These are phyloP conservation scores for Xenopus laevis DNA, from an alignment of 2,113 vertebrate genomes.

Conservation along the genomic window DNA sequence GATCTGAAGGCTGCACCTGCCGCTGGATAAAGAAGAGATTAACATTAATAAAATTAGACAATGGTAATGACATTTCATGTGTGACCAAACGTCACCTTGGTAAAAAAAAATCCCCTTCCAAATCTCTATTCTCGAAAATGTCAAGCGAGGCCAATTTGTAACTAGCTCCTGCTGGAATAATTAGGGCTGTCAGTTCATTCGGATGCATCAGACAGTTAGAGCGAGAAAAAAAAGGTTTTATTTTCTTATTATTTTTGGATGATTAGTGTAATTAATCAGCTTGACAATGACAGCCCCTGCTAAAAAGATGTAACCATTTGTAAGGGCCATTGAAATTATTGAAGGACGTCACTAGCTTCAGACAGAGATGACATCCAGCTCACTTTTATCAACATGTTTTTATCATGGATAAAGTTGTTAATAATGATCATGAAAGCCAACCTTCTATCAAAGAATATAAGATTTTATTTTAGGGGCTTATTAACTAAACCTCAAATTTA, in stretches of 20 bases:
- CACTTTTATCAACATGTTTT: neutral
- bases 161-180: conserved; percentile 5
- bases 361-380: neutral
- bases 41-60: conserved; percentile 10
- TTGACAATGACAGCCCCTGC: conserved; percentile 8
- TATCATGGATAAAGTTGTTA: neutral
- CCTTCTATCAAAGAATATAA: too few relatives aligned
- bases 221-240: neutral
- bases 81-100: neutral
- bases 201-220: neutral
- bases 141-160: conserved; percentile 13
- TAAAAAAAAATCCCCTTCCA: conserved; percentile 4
- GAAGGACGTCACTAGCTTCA: neutral
- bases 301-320: conserved; percentile 2
- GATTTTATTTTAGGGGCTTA: too few relatives aligned
- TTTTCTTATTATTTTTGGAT: conserved; percentile 22
- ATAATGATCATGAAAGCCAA: neutral
- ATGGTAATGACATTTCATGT: neutral
- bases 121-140: conserved; percentile 12
- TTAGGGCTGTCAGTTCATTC: conserved; percentile 7
- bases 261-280: conserved; percentile 27
- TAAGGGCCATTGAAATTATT: conserved; percentile 12
- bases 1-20: too few relatives aligned
- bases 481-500: too few relatives aligned
- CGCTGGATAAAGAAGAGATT: neutral